Evolutionary conservation across 1,140 invertebrate species (phyloP), one percentile per base, ranked within the genome.

Genomic region (Drosophila saltans): DNA sequence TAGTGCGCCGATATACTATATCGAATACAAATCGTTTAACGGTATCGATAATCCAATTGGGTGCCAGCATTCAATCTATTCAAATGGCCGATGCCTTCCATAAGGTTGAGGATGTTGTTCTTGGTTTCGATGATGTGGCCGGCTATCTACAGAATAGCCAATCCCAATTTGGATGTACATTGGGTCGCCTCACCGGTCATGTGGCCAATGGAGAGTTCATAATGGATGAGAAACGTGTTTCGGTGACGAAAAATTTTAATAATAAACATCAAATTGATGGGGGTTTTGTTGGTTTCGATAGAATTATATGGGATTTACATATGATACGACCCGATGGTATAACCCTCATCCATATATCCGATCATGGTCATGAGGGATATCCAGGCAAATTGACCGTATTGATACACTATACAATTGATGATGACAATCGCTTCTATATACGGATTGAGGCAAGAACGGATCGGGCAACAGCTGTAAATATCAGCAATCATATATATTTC

Each of bases 401-500:
- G 16, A 94, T 96, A 0, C 94, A 93, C 0, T 98, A 96, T 86
- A 93, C 95, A 72, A 92, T 99, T 7, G 95, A 94, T 4, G 93
- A 94, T 7, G 94, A 96, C 55, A 96, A 97, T 75, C 93, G 94
- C 65, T 93, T 99, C 1, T 90, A 93, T 1, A 94, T 98, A 3
- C 93, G 95, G 9, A 97, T 97, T 91, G 93, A 94, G 72, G 96
- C 96, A 1, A 95, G 93, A 2, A 94, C 96, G 0, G 96, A 95
- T 0, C 96, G 96, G 89, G 93, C 96, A 2, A 98, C 97, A 0
- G 95, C 96, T 0, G 94, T 99, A 0, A 98, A 98, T 91, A 92
- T 99, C 39, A 97, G 97, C 0, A 98, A 98, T 92, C 98, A 99
- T 91, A 95, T 96, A 6, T 99, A 98, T 91, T 99, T 99, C 91